phyloP scores from a whole-genome alignment of 2,888 invertebrate species.

The Hemithea aestivaria region DNA sequence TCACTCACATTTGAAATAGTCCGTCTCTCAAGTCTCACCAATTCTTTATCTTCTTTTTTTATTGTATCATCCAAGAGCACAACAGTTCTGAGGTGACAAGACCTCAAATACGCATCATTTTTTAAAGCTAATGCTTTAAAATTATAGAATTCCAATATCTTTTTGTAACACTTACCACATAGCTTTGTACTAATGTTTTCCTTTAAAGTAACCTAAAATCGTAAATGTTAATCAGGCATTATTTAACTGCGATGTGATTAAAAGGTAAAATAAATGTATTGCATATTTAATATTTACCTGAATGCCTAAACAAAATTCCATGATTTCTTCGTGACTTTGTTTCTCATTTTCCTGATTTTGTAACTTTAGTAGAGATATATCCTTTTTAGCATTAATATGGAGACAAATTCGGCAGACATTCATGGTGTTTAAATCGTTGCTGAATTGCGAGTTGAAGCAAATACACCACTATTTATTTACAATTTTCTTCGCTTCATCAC shows the following conservation, averaged over 20 bases:
- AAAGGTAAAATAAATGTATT: too few relatives aligned
- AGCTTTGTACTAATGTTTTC: constrained; percentile 46
- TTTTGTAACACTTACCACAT: constrained; percentile 53
- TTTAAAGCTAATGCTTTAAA: constrained; percentile 55
- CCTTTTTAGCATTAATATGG: constrained; percentile 32
- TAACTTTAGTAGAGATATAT: constrained; percentile 34
- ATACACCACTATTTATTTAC: too few relatives aligned
- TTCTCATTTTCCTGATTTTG: constrained; percentile 29
- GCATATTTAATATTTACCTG: constrained; percentile 32
- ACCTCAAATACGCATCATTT: constrained; percentile 35
- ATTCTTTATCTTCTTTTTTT: constrained; percentile 3
- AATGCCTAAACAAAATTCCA: constrained; percentile 56
- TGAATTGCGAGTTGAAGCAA: too few relatives aligned
- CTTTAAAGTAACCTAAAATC: constrained; percentile 42
- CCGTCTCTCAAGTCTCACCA: too few relatives aligned
- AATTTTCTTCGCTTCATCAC: too few relatives aligned
- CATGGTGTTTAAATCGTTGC: constrained; percentile 23
- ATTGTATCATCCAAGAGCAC: not conserved
- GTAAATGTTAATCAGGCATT: constrained; percentile 11
- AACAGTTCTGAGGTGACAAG: too few relatives aligned
- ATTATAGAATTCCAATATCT: constrained; percentile 48
- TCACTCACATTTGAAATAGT: constrained; percentile 4
- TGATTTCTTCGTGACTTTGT: constrained; percentile 38
- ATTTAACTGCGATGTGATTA: too few relatives aligned
- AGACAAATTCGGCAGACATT: constrained; percentile 52